These are phyloP conservation scores for Alces alces DNA, from an alignment of 2,113 vertebrate genomes.

Conservation along the genomic window DNA sequence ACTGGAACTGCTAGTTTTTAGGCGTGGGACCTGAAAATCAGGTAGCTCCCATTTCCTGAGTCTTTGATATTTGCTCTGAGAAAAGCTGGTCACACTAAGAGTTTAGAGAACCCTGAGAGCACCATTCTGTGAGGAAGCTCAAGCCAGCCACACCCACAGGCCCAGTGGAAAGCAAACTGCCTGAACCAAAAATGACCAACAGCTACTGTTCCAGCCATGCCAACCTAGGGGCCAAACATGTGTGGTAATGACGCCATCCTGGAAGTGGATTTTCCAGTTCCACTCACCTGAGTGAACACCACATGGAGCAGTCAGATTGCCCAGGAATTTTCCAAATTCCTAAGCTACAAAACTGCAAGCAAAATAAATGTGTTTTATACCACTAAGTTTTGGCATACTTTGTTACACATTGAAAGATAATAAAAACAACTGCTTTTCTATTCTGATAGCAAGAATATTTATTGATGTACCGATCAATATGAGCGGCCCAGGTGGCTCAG, in stretches of 20 bases:
- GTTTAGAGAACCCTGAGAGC: neutral
- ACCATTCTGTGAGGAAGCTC: neutral
- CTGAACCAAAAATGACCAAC: neutral
- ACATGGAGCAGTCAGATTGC: neutral
- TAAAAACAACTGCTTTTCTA: neutral
- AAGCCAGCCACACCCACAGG: neutral
- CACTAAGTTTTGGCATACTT: neutral
- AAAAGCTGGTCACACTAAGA: neutral
- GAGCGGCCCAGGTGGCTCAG: neutral
- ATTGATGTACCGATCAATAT: neutral
- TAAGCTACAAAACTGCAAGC: neutral
- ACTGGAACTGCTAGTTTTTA: neutral
- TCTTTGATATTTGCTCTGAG: neutral
- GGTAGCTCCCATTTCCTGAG: neutral
- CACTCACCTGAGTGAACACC: neutral
- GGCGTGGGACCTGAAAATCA: neutral
- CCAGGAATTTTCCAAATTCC: neutral
- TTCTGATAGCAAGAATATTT: neutral
- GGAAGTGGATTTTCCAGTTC: neutral
- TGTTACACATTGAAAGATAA: neutral
- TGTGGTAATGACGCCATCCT: neutral
- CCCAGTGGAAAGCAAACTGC: neutral
- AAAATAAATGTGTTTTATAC: neutral
- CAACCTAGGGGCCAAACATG: neutral
- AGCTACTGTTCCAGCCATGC: no score